These are phyloP conservation scores for Cephalopholis sonnerati DNA, from an alignment of 2,113 vertebrate species.

Conservation along the genomic window DNA sequence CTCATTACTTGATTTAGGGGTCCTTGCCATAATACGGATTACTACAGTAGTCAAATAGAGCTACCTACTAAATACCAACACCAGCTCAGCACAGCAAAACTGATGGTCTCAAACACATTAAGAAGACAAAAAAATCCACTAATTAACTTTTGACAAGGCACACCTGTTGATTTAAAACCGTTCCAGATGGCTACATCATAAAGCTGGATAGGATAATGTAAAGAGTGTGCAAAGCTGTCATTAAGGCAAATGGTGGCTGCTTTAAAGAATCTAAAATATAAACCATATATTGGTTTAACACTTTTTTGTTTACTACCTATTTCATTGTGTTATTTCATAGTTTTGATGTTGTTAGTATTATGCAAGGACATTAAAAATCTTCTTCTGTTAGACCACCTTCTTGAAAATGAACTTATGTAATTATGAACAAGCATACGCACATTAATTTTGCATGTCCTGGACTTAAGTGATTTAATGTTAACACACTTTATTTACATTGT, in stretches of 20 bases:
- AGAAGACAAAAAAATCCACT: constrained; percentile 1
- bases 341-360: neutral
- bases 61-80: neutral
- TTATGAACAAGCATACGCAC: neutral
- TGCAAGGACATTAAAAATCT: neutral
- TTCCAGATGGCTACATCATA: neutral
- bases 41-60: neutral
- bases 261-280: neutral
- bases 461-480: neutral
- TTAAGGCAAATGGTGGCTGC: neutral
- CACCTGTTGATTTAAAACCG: neutral
- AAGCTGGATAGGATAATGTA: neutral
- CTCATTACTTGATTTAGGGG: too few species aligned
- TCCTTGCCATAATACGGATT: neutral
- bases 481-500: neutral
- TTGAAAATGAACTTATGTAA: neutral
- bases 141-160: neutral
- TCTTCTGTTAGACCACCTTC: neutral
- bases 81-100: neutral
- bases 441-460: neutral
- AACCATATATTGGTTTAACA: neutral
- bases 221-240: constrained; percentile 3
- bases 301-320: neutral
- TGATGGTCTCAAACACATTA: constrained; percentile 1
- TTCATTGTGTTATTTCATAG: neutral